Conservation (phyloP, 2,113 vertebrate genomes). For the Leptosomus discolor region DNA sequence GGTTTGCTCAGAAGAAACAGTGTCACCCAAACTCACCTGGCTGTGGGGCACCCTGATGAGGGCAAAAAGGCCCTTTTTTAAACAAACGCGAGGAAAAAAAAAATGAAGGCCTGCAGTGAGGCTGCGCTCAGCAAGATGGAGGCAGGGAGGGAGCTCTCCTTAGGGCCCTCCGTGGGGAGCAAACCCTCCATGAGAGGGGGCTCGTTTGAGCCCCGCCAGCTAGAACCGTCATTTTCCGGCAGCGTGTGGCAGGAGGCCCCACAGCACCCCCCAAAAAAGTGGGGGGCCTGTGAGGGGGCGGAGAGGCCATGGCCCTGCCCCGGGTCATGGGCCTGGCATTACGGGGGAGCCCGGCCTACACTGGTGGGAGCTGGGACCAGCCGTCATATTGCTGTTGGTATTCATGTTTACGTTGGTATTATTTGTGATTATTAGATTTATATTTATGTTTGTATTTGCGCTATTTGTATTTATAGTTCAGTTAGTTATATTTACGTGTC, state of each 20-base stretch:
- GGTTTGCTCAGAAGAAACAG: background rate
- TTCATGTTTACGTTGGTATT: background rate
- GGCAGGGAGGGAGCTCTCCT: fast-evolving
- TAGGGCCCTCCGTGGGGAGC: fast-evolving
- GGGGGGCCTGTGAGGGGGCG: fast-evolving
- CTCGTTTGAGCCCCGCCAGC: background rate
- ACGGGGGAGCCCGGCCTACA: background rate
- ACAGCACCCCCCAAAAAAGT: fast-evolving
- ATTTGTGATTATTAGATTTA: too few relatives aligned
- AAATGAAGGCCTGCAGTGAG: fast-evolving
- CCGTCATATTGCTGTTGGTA: fast-evolving
- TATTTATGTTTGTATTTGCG: background rate
- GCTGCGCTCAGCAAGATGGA: background rate
- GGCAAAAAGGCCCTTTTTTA: background rate
- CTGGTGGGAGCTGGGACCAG: background rate
- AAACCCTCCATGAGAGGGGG: too few relatives aligned
- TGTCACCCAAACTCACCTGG: background rate
- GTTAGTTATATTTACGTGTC: background rate
- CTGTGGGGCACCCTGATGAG: background rate
- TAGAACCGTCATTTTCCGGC: fast-evolving
- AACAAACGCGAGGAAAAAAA: background rate
- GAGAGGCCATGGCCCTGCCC: background rate
- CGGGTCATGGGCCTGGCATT: background rate
- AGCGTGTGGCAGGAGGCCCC: background rate
- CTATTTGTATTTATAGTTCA: background rate